A percentile compares a stretch with the other conserved stretches of the same genome.
Evolutionary conservation across 2,113 vertebrate species (phyloP).

Genomic region (Corvus cornix): DNA sequence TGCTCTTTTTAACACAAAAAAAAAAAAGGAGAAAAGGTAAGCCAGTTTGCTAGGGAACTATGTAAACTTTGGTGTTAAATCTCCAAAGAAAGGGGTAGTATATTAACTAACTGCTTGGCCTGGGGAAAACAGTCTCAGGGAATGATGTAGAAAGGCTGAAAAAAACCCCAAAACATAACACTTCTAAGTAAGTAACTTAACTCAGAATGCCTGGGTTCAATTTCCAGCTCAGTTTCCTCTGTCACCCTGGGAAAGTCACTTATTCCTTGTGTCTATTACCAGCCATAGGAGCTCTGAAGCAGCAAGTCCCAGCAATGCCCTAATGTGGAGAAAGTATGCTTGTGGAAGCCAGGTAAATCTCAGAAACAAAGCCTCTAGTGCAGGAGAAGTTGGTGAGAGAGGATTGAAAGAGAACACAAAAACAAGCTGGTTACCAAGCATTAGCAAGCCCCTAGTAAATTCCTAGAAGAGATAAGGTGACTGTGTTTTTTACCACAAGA

Average conservation of each 20-base stretch:
- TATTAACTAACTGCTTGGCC: not conserved
- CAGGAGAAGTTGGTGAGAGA: not conserved
- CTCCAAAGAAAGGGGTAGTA: not conserved
- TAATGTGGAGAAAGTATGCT: not conserved
- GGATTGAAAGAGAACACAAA: not conserved
- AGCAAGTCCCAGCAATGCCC: not conserved
- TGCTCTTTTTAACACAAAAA: not conserved
- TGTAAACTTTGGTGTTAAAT: not conserved
- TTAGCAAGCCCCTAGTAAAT: not conserved
- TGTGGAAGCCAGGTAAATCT: not conserved
- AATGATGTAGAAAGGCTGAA: not conserved
- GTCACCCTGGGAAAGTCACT: not conserved
- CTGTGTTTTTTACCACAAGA: slow-evolving; percentile 10
- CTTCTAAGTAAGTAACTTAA: not conserved
- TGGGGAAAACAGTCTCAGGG: not conserved
- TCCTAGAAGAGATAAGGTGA: not conserved
- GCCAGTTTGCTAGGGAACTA: not conserved
- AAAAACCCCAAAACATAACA: not conserved
- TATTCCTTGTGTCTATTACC: not conserved
- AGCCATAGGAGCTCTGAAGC: not conserved
- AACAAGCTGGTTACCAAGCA: not conserved
- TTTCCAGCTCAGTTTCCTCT: not conserved
- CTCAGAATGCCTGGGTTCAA: not conserved
- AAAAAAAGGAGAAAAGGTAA: too few species aligned
- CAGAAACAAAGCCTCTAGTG: not conserved